Evolutionary conservation across 2,888 invertebrate species (phyloP), one percentile per base, ranked within the genome.

Genomic region (Pocota personata): DNA sequence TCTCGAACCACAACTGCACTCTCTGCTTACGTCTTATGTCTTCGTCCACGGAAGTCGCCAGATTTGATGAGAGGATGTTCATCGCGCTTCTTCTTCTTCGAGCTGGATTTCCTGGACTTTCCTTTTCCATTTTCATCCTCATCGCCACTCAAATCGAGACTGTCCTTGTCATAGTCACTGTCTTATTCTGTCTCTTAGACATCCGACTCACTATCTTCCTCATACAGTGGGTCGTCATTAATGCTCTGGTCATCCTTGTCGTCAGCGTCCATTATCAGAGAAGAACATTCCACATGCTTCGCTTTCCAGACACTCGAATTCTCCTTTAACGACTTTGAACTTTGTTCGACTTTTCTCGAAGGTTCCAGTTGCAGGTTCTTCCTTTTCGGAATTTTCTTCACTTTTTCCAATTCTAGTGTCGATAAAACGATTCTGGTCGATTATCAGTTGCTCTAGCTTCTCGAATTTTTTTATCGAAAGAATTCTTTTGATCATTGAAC

Each of bases 1-100:
- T 96, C 90, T 97, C 95, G 92, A 97, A 97, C 97, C 98, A 98
- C 35, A 97, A 92, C 89, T 97, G 95, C 0, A 97, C 97, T 91
- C 97, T 97, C 89, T 95, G 95, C 14, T 95, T 94, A 16, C 95
- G 94, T 88, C 95, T 96, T 4, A 95, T 94, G 66, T 95, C 94
- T 86, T 95, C 96, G 87, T 96, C n/a, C 95, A 3, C 96, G 94
- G 77, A 95, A 94, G 90, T 97, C 97, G 50, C 97, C 93, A 89
- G 97, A 97, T 7, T 96, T 97, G 32, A 97, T 93, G 0, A 97
- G 92, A 0, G 97, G 97, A 93, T 96, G 95, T 73, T 93, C 92
- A 52, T 91, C 88, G 3, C 89, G 89, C 58, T 91, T 91, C 66
- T 89, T 90, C 88, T 86, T 90, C 80, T 93, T 88, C 6, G 14